Evolutionary conservation across 2,797 vertebrate genomes (phyloP), one percentile per base, ranked within the genome.

Genomic region (Gymnocypris eckloni): DNA sequence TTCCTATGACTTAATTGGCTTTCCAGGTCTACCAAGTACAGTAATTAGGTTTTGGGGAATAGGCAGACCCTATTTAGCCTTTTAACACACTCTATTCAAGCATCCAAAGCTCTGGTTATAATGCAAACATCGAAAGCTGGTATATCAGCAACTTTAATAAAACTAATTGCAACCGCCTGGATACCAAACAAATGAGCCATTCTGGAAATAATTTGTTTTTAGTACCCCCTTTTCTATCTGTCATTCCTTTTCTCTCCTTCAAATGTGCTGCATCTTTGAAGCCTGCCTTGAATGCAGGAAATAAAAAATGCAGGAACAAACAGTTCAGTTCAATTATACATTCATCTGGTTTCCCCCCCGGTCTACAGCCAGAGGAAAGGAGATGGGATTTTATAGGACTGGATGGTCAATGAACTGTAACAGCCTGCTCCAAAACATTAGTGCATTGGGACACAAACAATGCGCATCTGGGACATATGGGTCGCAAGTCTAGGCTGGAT

Each of bases 351-450:
- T 82, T 39, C 18, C 43, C 45, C 79, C 56, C 13, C 2, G 52
- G 43, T 82, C 50, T 77, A 72, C 78, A 76, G 52, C 13, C 16
- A 18, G 20, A 48, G 39, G 39, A 56, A 45, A 41, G 45, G 41
- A 39, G 11, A 16, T 52, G 45, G 33, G 18, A 72, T 70, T 80
- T 39, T 76, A 84, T 79, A 66, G 78, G 56, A 86, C 66, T 66
- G 25, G 52, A 72, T 67, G 75, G 69, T 73, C 43, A 88, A 56
- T 87, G 80, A 91, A 91, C 88, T 88, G 81, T 88, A 88, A 89
- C 80, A 81, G 87, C 82, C 64, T 56, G 89, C 88, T 88, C 82
- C 92, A 89, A 89, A 82, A 88, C 90, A 89, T 93, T 90, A 90
- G 91, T 92, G 87, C 85, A 90, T 90, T 89, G 48, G 86, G 86